Evolutionary conservation across 2,888 invertebrate genomes (phyloP).

Genomic region (Chrysomela aeneicollis): DNA sequence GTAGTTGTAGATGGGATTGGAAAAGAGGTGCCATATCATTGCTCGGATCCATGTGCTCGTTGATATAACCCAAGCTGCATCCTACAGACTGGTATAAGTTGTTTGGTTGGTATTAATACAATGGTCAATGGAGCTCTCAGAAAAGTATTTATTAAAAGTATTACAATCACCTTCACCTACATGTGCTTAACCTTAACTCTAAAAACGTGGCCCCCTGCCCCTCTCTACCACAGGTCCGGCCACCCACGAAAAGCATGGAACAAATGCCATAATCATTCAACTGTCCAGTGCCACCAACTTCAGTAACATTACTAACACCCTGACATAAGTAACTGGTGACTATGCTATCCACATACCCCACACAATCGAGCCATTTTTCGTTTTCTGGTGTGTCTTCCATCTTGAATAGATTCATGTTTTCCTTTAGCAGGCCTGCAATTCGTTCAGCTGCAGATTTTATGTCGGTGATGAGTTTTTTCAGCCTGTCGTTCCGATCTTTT

Average conservation of each 20-base stretch:
- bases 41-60: slow-evolving; percentile 89
- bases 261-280: no score
- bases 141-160: no score
- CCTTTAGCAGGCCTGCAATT: slow-evolving; percentile 76
- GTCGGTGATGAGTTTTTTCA: slow-evolving; percentile 80
- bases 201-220: no score
- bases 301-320: no score
- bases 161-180: no score
- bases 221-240: no score
- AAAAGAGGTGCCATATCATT: slow-evolving; percentile 82
- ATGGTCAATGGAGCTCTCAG: no score
- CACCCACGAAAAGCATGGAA: no score
- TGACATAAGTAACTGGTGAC: slow-evolving; percentile 82
- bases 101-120: no score
- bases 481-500: slow-evolving; percentile 81
- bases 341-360: slow-evolving; percentile 85
- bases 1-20: slow-evolving; percentile 83
- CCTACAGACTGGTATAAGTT: slow-evolving; percentile 84
- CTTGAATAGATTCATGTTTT: slow-evolving; percentile 83
- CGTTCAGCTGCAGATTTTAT: slow-evolving; percentile 76
- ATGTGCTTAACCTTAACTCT: no score
- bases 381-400: slow-evolving; percentile 72
- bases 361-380: slow-evolving; percentile 81
- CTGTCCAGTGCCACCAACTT: no score
- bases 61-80: slow-evolving; percentile 85